Conservation (phyloP, 2,797 vertebrate species). For the Arremon brunneinucha region DNA sequence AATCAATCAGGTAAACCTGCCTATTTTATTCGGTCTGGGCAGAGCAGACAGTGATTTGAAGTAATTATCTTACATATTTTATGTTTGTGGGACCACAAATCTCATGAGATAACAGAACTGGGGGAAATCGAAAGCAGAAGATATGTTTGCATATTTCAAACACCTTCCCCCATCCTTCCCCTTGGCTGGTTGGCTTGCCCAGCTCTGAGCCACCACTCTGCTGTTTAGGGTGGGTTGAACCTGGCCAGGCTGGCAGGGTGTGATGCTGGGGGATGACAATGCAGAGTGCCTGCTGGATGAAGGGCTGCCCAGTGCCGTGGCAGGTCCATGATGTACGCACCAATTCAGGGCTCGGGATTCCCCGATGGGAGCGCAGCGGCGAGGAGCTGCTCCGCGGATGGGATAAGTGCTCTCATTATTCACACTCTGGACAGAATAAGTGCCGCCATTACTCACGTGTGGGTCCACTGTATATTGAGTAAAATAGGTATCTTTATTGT, state of each 20-base stretch:
- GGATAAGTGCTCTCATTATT: constrained; percentile 55
- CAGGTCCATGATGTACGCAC: not conserved
- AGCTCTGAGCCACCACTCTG: not conserved
- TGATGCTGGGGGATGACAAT: not conserved
- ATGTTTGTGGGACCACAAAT: not conserved
- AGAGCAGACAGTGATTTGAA: not conserved
- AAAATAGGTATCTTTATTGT: constrained; percentile 40
- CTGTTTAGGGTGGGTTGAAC: not conserved
- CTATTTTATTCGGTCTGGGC: not conserved
- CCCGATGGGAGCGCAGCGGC: fast-evolving
- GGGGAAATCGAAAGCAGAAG: not conserved
- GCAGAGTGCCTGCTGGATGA: not conserved
- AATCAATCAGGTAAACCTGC: not conserved
- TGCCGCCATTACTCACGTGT: constrained; percentile 28
- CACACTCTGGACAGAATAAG: constrained; percentile 39
- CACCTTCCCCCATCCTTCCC: not conserved
- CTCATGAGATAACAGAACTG: not conserved
- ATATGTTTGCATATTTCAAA: not conserved
- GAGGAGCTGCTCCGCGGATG: fast-evolving
- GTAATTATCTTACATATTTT: not conserved
- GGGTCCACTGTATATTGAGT: not conserved
- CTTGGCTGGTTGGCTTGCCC: not conserved
- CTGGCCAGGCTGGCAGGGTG: not conserved
- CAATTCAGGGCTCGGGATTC: not conserved
- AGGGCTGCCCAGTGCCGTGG: not conserved